Evolutionary conservation across 2,113 vertebrate species (phyloP).

Genomic region (Rostratula benghalensis): DNA sequence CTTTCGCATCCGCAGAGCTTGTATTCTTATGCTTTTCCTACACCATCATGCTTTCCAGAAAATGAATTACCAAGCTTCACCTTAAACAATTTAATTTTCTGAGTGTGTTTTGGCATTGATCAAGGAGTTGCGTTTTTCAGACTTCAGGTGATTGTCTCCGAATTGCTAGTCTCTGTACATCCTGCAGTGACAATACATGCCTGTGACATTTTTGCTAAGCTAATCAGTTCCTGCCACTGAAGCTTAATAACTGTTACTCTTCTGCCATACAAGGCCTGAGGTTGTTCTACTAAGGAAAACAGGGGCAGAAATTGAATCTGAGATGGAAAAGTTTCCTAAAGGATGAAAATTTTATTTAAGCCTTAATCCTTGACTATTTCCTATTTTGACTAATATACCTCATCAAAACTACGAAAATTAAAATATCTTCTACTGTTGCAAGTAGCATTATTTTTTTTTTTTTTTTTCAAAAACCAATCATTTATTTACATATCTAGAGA

Average conservation of each 20-base stretch:
- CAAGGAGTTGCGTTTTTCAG: neutral
- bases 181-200: neutral
- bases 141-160: neutral
- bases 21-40: neutral
- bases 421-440: neutral
- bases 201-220: conserved; percentile 1
- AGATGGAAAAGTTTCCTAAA: neutral
- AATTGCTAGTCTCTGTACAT: neutral
- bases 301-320: neutral
- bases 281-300: neutral
- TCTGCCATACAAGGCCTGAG: neutral
- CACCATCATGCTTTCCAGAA: neutral
- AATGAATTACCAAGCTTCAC: neutral
- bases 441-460: neutral
- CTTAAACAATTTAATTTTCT: conserved; percentile 34
- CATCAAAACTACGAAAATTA: neutral
- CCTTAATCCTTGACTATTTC: neutral
- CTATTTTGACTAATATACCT: neutral
- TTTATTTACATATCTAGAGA: neutral
- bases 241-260: neutral
- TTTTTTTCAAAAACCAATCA: accelerated
- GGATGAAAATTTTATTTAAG: neutral
- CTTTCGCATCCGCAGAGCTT: neutral
- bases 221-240: neutral
- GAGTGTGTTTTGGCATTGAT: conserved; percentile 1